These are phyloP conservation scores for Onychostruthus taczanowskii DNA, from an alignment of 2,113 vertebrate genomes.

Conservation along the genomic window DNA sequence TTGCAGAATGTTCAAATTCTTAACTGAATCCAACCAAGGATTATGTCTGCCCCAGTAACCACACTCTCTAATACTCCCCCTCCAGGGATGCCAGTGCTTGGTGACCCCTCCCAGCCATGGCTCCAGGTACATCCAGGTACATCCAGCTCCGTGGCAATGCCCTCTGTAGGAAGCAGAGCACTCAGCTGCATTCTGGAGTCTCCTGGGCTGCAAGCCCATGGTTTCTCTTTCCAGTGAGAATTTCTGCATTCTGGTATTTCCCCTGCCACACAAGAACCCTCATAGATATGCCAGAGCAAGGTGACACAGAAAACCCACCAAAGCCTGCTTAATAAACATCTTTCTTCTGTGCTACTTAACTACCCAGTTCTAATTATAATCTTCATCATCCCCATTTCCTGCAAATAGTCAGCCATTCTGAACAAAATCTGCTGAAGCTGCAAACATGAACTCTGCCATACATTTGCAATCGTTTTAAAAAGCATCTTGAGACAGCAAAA, in stretches of 20 bases:
- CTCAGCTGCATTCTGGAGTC: not conserved
- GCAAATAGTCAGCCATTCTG: not conserved
- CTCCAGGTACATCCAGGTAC: not conserved
- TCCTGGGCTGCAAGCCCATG: not conserved
- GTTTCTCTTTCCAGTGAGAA: not conserved
- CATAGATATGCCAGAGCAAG: not conserved
- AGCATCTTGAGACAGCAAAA: not conserved
- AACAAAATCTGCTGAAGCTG: not conserved
- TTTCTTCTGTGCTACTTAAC: not conserved
- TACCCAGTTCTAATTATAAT: not conserved
- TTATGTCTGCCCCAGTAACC: not conserved
- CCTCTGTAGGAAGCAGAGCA: not conserved
- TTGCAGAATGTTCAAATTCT: not conserved
- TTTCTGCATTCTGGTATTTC: not conserved
- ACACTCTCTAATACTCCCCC: not conserved
- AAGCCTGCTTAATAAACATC: not conserved
- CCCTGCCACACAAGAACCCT: not conserved
- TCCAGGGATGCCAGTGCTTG: not conserved
- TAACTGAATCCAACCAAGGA: not conserved
- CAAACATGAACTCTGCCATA: not conserved
- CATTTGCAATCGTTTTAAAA: not conserved
- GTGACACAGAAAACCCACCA: not conserved
- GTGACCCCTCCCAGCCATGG: not conserved
- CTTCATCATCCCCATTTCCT: not conserved
- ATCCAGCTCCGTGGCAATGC: not conserved